Base-by-base conservation (phyloP, 2,797 vertebrate genomes). In the Pelobates cultripes region DNA sequence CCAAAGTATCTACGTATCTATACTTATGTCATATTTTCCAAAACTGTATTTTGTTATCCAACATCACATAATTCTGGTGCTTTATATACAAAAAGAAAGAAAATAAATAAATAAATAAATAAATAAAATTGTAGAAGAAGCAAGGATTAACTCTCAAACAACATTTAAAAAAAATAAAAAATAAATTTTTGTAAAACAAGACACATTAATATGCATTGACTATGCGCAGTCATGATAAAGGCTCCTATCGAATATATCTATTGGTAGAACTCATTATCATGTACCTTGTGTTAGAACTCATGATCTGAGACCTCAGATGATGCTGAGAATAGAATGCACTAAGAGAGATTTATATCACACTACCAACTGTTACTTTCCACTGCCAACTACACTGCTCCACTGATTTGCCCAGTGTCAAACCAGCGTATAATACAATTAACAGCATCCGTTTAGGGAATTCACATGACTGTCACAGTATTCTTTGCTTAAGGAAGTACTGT, bases 391-490 rank as follows among this genome's bases (percentile, higher is more conserved):
- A 63, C 47, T 17, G 41, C 63, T 78, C 75, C 66, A 67, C 7
- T 70, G 63, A 69, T 73, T 70, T 13, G 43, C 61, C 70, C 75
- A 83, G 70, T 75, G 40, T 79, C 57, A 84, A 68, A 67, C 60
- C 67, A 80, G 68, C 82, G 45, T 83, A 71, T 79, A 83, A 83
- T 64, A 72, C 66, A 84, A 84, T 80, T 76, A 84, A 45, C 82
- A 76, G 73, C 77, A 79, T 80, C 77, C 67, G 73, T 84, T 79
- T 66, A 76, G 68, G 72, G 77, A 84, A 79, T 76, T 84, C 82
- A 84, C 82, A 84, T 80, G 82, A 80, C 82, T 79, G 77, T 84
- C 82, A 84, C 77, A 84, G 73, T 78, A 79, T 47, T 79, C 77
- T 66, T 44, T 67, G 67, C 77, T 79, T 64, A 84, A 79, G 82